These are phyloP conservation scores for Tetragnatha montana DNA, from an alignment of 2,888 invertebrate genomes.

Conservation along the genomic window DNA sequence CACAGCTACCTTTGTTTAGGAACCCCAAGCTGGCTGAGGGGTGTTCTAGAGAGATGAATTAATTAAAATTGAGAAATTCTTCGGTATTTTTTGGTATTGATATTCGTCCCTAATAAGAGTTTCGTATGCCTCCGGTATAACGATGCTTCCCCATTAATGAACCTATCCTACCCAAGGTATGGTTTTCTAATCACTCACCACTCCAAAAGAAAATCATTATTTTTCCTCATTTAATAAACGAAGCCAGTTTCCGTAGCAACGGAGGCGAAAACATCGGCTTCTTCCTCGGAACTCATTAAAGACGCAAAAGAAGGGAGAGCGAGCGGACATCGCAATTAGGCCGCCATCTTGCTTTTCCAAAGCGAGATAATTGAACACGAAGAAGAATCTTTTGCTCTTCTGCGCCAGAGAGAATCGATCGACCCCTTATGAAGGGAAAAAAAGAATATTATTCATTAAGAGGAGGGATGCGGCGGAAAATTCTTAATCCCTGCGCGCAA, in stretches of 20 bases:
- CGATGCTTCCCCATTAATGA: too few species aligned
- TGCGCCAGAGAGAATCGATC: slow-evolving; percentile 6
- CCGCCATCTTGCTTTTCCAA: slow-evolving; percentile 9
- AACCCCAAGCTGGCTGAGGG: too few species aligned
- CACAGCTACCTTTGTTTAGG: too few species aligned
- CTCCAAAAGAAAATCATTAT: too few species aligned
- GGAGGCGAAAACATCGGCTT: not conserved
- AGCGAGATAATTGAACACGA: slow-evolving; percentile 16
- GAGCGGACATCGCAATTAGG: slow-evolving; percentile 24
- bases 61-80: too few species aligned
- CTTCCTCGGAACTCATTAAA: not conserved
- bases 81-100: too few species aligned
- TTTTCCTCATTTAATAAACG: not conserved
- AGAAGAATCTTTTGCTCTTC: not conserved
- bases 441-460: slow-evolving; percentile 69
- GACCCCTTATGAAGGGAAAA: slow-evolving; percentile 20
- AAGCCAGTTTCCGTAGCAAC: not conserved
- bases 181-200: too few species aligned
- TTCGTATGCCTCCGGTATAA: too few species aligned
- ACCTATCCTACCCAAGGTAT: too few species aligned
- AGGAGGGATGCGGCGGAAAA: slow-evolving; percentile 55
- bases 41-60: too few species aligned
- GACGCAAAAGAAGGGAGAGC: not conserved
- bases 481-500: slow-evolving; percentile 67
- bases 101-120: too few species aligned